phyloP scores from a whole-genome alignment of 2,113 vertebrate species.

The Oncorhynchus tshawytscha region DNA sequence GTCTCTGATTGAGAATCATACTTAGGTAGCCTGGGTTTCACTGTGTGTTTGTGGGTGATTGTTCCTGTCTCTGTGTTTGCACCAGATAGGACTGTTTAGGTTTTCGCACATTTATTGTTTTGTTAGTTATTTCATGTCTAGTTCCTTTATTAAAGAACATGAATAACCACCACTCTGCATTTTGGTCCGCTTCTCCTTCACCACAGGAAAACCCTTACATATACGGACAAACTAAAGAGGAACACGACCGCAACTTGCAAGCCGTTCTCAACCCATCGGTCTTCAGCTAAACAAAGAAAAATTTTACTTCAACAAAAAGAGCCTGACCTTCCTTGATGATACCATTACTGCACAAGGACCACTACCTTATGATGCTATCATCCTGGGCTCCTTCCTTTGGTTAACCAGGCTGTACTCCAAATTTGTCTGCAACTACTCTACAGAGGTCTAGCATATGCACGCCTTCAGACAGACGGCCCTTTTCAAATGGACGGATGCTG shows the following conservation, averaged over 20 bases:
- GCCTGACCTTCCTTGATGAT: conserved; percentile 9
- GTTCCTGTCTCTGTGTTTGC: too few species aligned
- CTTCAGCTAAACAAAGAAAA: conserved; percentile 1
- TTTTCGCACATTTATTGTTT: too few species aligned
- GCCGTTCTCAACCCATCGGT: not conserved
- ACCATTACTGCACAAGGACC: not conserved
- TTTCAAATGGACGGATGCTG: conserved; percentile 17
- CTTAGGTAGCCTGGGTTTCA: too few species aligned
- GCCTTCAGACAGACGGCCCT: not conserved
- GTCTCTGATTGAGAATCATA: too few species aligned
- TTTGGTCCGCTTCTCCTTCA: too few species aligned
- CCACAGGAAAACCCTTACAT: too few species aligned
- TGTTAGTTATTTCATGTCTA: too few species aligned
- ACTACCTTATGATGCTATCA: conserved; percentile 1
- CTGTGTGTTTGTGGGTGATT: too few species aligned
- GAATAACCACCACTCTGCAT: too few species aligned
- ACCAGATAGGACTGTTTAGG: too few species aligned
- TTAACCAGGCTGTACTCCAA: conserved; percentile 11
- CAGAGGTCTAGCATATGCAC: conserved; percentile 13
- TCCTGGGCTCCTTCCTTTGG: conserved; percentile 14
- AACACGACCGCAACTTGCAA: too few species aligned
- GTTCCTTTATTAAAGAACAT: too few species aligned
- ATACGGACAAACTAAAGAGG: not conserved
- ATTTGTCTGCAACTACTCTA: conserved; percentile 7
- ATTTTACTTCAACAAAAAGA: conserved; percentile 2